Evolutionary conservation across 2,888 invertebrate species (phyloP), one percentile per base, ranked within the genome.

Genomic region (Drosophila anceps): DNA sequence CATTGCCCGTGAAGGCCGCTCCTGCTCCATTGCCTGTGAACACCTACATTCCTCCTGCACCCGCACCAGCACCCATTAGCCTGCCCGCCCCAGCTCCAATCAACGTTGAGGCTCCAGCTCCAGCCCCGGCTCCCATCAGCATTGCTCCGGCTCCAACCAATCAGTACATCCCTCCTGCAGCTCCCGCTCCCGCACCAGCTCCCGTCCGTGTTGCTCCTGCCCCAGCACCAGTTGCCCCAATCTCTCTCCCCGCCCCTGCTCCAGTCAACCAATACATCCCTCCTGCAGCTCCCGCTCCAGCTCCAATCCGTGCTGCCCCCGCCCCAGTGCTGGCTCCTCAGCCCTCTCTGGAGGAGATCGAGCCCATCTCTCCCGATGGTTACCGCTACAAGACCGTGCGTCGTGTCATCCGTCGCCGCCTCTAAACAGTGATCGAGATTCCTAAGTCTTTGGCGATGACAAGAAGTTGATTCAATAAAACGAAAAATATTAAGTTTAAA

Each of bases 351-450:
- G 90, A 88, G 77, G 86, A 89, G 71, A 84, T 91, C 68, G 91
- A 91, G 63, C 85, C 89, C 62, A 73, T 73, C 37, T 69, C 87
- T n/a, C 69, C 79, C 44, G 90, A 91, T 71, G 90, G 90, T 27
- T 91, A 90, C 79, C 91, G 81, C 54, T 91, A 90, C 84, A 88
- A 90, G 78, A 81, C 91, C 69, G 78, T 82, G 18, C 91, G 90
- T 43, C 89, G 91, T 33, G 84, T 91, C 63, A 69, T 86, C 77
- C 91, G 84, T 69, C 82, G 90, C 50, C 91, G 90, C 60, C 44
- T 69, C 41, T 91, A 90, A 81, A 33, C 18, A 9, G 41, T 46
- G 5, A 20, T 12, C 37, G 9, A 15, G 0, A 3, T 15, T 12
- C 29, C 46, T 18, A n/a, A 15, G 0, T 18, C 54, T 13, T 3